Base-by-base conservation (phyloP, 2,797 vertebrate genomes). In the Diplodus sargus region DNA sequence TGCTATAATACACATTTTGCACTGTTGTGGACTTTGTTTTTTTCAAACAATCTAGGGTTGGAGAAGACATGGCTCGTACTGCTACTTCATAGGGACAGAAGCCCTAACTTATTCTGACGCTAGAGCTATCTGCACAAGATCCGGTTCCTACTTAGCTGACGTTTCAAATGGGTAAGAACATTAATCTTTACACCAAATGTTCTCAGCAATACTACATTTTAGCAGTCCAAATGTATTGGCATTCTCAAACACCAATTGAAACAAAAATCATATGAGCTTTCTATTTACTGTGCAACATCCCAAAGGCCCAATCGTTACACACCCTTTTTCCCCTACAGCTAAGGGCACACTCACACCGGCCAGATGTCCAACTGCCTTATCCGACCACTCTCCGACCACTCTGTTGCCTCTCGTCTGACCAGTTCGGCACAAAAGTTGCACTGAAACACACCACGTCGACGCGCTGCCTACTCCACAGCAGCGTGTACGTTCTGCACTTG, bases 1-100 rank as follows among this genome's bases (percentile, higher is more conserved):
- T 39, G 39, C 10, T 11, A 11, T 39, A 39, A 11, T 39, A 39
- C 39, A 39, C 39, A 39, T 39, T 39, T 39, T 39, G 39, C 39
- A 39, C 39, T 11, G 34, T 39, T 39, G 34, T 47, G n/a, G 4
- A 11, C 7, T 23, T 51, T 39, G 42, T 25, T 51, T 5, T 62
- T 64, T 69, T 18, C 16, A 64, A 63, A 45, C 22, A 48, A 70
- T 70, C 14, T 51, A 99, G 98, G 96, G 96, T 4, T 99, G 97
- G 97, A 96, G 89, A 88, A 96, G 93, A 85, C 91, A 97, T 47
- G 95, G 95, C 0, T 96, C 94, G 65, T 96, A 96, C 90, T 99
- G 98, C 84, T 99, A 97, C 84, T 91, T 96, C 70, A 90, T 96
- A 84, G 96, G 96, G 76, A 91, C 91, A 17, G 90, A 93, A 56